A percentile compares a stretch with the other conserved stretches of the same genome.
Evolutionary conservation across 2,113 vertebrate species (phyloP).

Genomic region (Ovis canadensis): DNA sequence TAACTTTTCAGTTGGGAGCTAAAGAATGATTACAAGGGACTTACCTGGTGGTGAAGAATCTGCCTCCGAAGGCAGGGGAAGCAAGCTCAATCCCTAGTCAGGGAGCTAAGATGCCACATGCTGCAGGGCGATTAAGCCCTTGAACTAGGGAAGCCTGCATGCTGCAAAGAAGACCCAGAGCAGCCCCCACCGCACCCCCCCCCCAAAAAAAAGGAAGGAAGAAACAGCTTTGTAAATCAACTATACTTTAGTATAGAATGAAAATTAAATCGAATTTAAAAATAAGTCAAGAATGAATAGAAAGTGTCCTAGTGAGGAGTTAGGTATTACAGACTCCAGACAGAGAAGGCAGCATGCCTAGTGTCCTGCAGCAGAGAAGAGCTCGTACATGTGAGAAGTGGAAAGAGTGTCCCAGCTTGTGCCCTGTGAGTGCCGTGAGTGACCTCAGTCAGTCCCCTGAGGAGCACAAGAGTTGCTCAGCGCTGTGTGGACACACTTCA

Average conservation of each 20-base stretch:
- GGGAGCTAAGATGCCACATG: neutral
- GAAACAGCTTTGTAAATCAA: neutral
- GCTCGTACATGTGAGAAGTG: neutral
- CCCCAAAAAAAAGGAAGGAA: neutral
- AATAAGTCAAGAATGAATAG: neutral
- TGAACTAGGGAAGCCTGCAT: neutral
- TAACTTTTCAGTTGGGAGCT: neutral
- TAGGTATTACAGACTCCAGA: neutral
- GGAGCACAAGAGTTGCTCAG: neutral
- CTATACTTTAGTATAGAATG: neutral
- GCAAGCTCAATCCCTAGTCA: neutral
- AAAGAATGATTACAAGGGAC: neutral
- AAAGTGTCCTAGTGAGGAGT: neutral
- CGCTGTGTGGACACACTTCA: neutral
- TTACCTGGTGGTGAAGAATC: neutral
- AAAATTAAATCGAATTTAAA: neutral
- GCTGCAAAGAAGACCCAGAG: neutral
- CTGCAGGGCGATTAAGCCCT: neutral
- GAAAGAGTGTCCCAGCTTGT: neutral
- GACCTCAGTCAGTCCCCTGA: no score
- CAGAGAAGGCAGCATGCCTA: neutral
- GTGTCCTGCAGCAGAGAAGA: no score
- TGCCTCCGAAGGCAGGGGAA: neutral
- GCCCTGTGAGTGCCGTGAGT: neutral
- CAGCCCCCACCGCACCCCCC: neutral